Conservation (phyloP, 1,140 invertebrate species). For the Pogonomyrmex californicus region DNA sequence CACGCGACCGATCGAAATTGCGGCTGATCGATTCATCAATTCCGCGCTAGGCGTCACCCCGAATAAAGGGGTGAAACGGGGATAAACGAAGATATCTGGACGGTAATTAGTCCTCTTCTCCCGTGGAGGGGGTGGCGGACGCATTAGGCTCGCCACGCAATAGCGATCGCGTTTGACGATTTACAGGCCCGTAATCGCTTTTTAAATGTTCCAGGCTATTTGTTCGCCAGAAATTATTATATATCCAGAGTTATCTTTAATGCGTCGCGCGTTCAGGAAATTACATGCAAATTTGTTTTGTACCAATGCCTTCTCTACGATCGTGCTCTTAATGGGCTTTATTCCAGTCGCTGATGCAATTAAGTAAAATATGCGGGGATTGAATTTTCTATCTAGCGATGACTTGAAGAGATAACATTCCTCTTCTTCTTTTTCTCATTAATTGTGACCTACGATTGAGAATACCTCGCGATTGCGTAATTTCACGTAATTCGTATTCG, state of each 20-base stretch:
- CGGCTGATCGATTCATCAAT: background rate
- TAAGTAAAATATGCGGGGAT: constrained; percentile 22
- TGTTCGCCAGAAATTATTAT: background rate
- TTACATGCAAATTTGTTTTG: constrained; percentile 44
- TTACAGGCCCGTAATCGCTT: constrained; percentile 37
- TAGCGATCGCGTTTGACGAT: constrained; percentile 34
- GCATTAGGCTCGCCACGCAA: constrained; percentile 20
- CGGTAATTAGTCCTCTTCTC: constrained; percentile 2
- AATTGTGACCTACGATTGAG: background rate
- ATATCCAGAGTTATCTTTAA: constrained; percentile 32
- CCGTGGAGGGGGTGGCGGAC: background rate
- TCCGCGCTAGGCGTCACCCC: background rate
- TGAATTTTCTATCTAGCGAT: background rate
- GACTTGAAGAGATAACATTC: background rate
- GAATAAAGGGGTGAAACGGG: background rate
- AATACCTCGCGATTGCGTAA: background rate
- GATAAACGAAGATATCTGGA: constrained; percentile 26
- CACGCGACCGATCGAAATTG: constrained; percentile 7
- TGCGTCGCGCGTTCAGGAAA: constrained; percentile 48
- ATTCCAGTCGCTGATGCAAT: constrained; percentile 17
- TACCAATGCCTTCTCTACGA: background rate
- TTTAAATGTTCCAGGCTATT: constrained; percentile 43
- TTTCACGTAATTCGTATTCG: background rate
- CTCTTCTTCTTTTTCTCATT: background rate
- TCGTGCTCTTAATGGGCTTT: constrained; percentile 7